Base-by-base conservation (phyloP, 2,888 invertebrate species). In the Ormyrus pomaceus region DNA sequence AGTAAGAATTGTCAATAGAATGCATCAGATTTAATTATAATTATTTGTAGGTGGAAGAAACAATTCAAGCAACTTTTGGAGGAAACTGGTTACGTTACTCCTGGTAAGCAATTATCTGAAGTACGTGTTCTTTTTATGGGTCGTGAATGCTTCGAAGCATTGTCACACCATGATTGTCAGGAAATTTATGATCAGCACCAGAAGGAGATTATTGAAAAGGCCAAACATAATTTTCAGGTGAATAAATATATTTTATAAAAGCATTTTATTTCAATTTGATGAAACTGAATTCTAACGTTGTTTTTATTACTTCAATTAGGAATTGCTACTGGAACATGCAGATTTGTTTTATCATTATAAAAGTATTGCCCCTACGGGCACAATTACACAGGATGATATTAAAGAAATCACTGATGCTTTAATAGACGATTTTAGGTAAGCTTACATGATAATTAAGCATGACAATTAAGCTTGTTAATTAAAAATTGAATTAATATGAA, bases 151-250 rank as follows among this genome's bases (percentile, higher is more conserved):
- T 98, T 97, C 90, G 98, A 98, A 91, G 96, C 96, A 10, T 92
- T 99, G 72, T 94, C 96, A 0, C 97, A 97, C 86, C 95, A 95
- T 77, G 98, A 98, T 89, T 96, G 97, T 87, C 96, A 96, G 88
- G 94, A 96, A 86, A 98, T 99, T 85, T 99, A 98, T 90, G 98
- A 98, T 86, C 95, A 96, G 85, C 98, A 98, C 91, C 98, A 99
- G 92, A 93, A 96, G 86, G 96, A 96, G 88, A 95, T 98, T 84
- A 96, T 96, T 87, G 95, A 96, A 86, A 94, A 95, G 86, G 97
- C 98, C 68, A 97, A 97, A 90, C 95, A 95, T 84, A 97, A 97
- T 91, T 96, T 98, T 89, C 96, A 97, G 92, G 95, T 95, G 9
- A 9, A 61, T 53, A 53, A 62, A 10, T 51, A 46, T 65, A 50